Evolutionary conservation across 1,140 invertebrate species (phyloP), one percentile per base, ranked within the genome.

Genomic region (Drosophila persimilis): DNA sequence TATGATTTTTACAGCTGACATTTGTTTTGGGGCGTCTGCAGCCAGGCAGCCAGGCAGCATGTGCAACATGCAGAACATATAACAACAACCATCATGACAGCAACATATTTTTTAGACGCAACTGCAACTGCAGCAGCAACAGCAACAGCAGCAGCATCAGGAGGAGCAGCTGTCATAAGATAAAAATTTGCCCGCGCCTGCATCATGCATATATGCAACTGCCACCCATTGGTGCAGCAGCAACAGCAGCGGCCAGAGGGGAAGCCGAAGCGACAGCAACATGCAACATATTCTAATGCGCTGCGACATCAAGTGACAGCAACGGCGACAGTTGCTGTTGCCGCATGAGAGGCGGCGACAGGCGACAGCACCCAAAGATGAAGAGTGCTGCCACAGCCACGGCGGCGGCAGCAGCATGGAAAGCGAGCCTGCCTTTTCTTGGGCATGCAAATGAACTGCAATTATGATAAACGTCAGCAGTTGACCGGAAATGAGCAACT

Each of bases 401-500:
- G 54, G n/a, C 76, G 72, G 13, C 61, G 72, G 31, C 57, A 74
- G 20, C 62, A 44, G 17, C n/a, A 72, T 80, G 59, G 64, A 80
- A 80, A 80, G 81, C 72, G 61, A 67, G 54, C 69, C 73, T 85
- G 79, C 80, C 73, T 77, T 80, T 73, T 77, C 57, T 48, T 58
- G 63, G 58, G 73, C 78, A 90, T 88, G 88, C 88, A 90, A 88
- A 90, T 90, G 83, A 90, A 77, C 80, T 84, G 75, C 83, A 88
- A 90, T 90, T 88, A 90, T 90, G 89, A 90, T 90, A 90, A 90
- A 88, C 88, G 88, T 80, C 88, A 84, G 56, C 89, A 90, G 84
- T 90, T 90, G 89, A 86, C 89, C 89, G 84, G 89, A 86, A 77
- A 77, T 72, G 80, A 63, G 80, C 76, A 89, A 90, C 84, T 84